Evolutionary conservation across 2,113 vertebrate species (phyloP), one percentile per base, ranked within the genome.

Genomic region (Tachuris rubrigastra): DNA sequence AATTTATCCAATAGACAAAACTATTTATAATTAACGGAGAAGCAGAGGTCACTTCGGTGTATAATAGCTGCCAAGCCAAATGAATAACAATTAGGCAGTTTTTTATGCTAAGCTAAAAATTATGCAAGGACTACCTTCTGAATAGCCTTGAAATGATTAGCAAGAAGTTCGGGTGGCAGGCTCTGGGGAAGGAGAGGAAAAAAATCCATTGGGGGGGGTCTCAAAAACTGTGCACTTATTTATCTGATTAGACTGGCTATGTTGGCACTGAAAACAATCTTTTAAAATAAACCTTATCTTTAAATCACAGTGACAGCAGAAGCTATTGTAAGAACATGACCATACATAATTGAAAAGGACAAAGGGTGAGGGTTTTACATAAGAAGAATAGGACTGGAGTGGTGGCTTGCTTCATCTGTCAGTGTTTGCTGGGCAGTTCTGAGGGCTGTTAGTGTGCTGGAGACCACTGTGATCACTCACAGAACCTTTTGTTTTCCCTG

Each of bases 1-100:
- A 95, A 93, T 97, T 97, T 97, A 79, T 93, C 89, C 71, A 28
- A 78, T 56, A 93, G 94, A 97, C 81, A 90, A 97, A 98, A 96
- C 95, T 96, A 97, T 97, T 98, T 97, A 96, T 98, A 98, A 98
- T 98, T 97, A 98, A 97, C 79, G 0, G 87, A 87, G 95, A 96
- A 95, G 75, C 97, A 97, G 96, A 98, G 97, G 97, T 98, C 97
- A 93, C 12, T 69, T 77, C 8, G 1, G 52, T 69, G 81, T 71
- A 27, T 83, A 97, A 93, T 68, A 95, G 83, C 87, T 75, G 74
- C 22, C 47, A 84, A 83, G 71, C 63, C 39, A 66, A 93, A 95
- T 74, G 96, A 96, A 96, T 97, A 86, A 53, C 79, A 96, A 95
- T 86, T 94, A 97, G 53, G 79, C 21, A 62, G 17, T 37, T 28